Base-by-base conservation (phyloP, 2,888 invertebrate species). In the Odontomyia ornata region DNA sequence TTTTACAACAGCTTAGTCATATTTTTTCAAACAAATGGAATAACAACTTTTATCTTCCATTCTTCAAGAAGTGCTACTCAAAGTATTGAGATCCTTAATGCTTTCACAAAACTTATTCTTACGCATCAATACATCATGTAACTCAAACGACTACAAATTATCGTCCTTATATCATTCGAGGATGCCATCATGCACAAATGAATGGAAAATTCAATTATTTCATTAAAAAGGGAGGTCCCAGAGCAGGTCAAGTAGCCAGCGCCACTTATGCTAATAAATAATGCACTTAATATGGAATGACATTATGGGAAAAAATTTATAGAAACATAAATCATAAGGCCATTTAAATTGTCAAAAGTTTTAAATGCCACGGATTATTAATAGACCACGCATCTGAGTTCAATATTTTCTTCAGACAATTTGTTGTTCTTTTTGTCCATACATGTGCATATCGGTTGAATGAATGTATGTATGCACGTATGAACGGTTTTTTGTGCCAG, bases 311-410 rank as follows among this genome's bases (percentile, higher is more conserved):
- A 73, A 57, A 57, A 57, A 30, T 73, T 67, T 73, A 60, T 60
- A 30, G 57, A 36, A 72, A 57, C n/a, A 73, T 73, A 73, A 73
- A 73, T 73, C 60, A 73, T 73, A 36, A 30, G 76, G 75, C 80
- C 80, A 81, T 81, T 80, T 80, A 52, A 78, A 80, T 80, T 81
- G 81, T 81, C 81, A 81, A 80, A 79, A 76, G 80, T 80, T 80
- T 81, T 81, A 81, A 81, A 81, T 80, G 80, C 79, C 79, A 9
- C n/a, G 75, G 76, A 80, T 78, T 80, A 81, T 81, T 81, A 80
- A 81, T 81, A 80, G 80, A 77, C 79, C 77, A 78, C 78, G 69
- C 73, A 73, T 73, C 73, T 73, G 73, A 73, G 57, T 27, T 11
- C 73, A 57, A 36, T 73, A 60, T 57, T 36, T 73, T 36, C 73